These are phyloP conservation scores for Chinchilla lanigera DNA, from an alignment of 2,113 vertebrate species.

Conservation along the genomic window DNA sequence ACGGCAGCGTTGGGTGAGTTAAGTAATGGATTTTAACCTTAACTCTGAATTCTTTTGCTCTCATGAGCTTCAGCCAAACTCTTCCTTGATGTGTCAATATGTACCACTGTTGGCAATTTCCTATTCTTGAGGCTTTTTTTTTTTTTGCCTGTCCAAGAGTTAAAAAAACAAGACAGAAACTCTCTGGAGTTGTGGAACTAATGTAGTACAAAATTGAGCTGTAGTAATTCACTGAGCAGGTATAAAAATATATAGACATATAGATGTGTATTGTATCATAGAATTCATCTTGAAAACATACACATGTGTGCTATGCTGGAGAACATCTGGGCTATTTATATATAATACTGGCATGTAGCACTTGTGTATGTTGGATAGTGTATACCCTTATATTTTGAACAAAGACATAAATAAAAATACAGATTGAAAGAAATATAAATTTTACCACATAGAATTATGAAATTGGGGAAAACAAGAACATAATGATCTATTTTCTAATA, in stretches of 20 bases:
- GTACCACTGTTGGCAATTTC: slow-evolving; percentile 44
- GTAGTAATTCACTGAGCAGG: slow-evolving; percentile 46
- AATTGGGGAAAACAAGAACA: neutral
- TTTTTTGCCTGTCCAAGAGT: slow-evolving; percentile 30
- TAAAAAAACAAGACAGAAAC: slow-evolving; percentile 48
- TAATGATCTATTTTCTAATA: neutral
- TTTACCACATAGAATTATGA: neutral
- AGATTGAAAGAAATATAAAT: neutral
- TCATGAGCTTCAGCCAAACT: slow-evolving; percentile 66
- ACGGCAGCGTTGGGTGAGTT: slow-evolving; percentile 46
- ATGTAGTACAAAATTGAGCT: slow-evolving; percentile 68
- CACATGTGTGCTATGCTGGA: neutral
- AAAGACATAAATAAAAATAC: neutral
- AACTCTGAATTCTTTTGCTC: slow-evolving; percentile 71
- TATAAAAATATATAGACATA: slow-evolving; percentile 59
- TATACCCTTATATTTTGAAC: neutral
- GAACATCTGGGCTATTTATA: slow-evolving; percentile 26
- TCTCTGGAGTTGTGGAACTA: slow-evolving; percentile 44
- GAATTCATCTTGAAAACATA: neutral
- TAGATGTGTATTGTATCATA: slow-evolving; percentile 44
- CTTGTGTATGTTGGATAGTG: neutral
- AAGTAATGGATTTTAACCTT: slow-evolving; percentile 67
- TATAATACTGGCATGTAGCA: neutral
- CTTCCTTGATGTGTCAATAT: slow-evolving; percentile 53
- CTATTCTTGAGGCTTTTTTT: slow-evolving; percentile 2